Evolutionary conservation across 2,797 vertebrate species (phyloP).

Genomic region (Gallinago solitaria): DNA sequence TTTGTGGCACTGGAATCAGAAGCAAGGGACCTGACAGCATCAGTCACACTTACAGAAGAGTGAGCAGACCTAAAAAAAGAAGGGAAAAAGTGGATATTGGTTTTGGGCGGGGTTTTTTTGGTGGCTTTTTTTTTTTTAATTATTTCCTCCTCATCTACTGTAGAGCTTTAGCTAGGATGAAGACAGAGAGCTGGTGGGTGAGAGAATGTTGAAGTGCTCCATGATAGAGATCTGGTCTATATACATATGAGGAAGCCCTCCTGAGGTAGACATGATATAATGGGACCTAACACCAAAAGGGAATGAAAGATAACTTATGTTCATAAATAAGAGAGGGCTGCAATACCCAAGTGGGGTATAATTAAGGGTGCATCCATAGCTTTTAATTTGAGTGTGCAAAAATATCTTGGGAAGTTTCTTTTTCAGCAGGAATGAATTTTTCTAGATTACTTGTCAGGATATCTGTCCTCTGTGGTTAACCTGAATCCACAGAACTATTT

Average conservation of each 20-base stretch:
- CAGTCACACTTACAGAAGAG: neutral
- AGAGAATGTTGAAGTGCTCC: neutral
- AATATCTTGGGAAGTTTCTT: neutral
- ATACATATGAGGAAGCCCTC: neutral
- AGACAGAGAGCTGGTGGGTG: neutral
- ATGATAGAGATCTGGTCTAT: neutral
- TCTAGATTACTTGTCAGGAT: neutral
- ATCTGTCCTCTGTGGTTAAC: neutral
- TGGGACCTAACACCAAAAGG: neutral
- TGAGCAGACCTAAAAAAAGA: neutral
- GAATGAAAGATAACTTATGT: neutral
- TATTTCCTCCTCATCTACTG: neutral
- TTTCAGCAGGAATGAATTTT: neutral
- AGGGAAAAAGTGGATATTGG: neutral
- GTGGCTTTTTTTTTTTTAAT: neutral
- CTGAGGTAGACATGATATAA: neutral
- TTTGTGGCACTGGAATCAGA: neutral
- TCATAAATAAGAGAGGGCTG: neutral
- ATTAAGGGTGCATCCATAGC: neutral
- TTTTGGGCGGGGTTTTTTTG: too few relatives aligned
- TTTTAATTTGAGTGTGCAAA: neutral
- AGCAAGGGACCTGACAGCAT: neutral
- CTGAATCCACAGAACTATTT: neutral
- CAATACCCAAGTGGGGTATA: accelerated
- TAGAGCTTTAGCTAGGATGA: neutral